These are phyloP conservation scores for Chaetogeoica ovagalla DNA, from an alignment of 2,888 invertebrate genomes.

Conservation along the genomic window DNA sequence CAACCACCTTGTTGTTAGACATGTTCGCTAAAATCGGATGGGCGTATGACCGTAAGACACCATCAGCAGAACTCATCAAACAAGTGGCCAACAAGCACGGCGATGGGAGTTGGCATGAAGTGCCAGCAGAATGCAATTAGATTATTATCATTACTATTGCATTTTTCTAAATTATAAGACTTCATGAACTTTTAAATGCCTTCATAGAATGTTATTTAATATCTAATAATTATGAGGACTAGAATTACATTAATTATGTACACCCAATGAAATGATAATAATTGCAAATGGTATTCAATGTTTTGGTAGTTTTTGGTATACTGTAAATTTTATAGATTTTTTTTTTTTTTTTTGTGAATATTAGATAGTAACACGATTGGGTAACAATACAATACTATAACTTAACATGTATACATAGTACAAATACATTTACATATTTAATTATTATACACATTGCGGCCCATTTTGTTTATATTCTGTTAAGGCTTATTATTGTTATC, in stretches of 20 bases:
- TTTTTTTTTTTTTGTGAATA: constrained; percentile 43
- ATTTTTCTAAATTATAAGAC: constrained; percentile 50
- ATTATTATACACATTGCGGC: background rate
- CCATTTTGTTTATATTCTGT: background rate
- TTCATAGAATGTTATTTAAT: constrained; percentile 53
- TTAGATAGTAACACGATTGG: constrained; percentile 33
- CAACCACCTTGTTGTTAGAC: constrained; percentile 65
- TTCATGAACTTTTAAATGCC: constrained; percentile 51
- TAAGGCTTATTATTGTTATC: background rate
- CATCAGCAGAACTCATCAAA: constrained; percentile 64
- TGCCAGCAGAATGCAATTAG: constrained; percentile 55
- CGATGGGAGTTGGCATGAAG: constrained; percentile 59
- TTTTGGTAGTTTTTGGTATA: constrained; percentile 46
- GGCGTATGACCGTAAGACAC: constrained; percentile 76
- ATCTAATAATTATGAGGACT: constrained; percentile 40
- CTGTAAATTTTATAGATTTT: constrained; percentile 40
- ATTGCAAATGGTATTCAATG: constrained; percentile 34
- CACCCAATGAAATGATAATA: constrained; percentile 41
- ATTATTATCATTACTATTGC: constrained; percentile 47
- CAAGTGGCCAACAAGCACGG: constrained; percentile 65
- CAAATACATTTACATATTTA: background rate
- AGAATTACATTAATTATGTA: constrained; percentile 39
- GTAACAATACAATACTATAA: constrained; percentile 19
- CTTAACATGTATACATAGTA: constrained; percentile 1
- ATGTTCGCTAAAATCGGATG: constrained; percentile 64